A percentile compares a stretch with the other conserved stretches of the same genome.
Evolutionary conservation across 2,888 invertebrate species (phyloP).

Genomic region (Epiblema foenella): DNA sequence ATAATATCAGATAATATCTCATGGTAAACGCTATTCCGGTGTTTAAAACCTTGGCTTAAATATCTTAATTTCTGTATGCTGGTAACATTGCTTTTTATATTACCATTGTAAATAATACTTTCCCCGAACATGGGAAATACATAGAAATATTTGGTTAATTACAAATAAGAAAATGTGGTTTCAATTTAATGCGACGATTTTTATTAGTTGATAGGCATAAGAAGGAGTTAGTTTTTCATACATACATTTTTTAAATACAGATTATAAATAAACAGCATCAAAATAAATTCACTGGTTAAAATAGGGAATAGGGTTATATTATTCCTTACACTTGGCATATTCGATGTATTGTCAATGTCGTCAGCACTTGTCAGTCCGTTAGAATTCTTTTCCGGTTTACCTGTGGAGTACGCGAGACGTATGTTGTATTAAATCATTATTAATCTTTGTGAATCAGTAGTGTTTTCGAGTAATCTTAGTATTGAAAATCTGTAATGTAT

Average conservation of each 20-base stretch:
- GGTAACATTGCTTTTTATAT: neutral
- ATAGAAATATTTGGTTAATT: neutral
- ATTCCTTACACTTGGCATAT: conserved; percentile 1
- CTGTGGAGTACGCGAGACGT: conserved; percentile 79
- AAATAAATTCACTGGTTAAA: neutral
- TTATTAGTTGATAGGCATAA: too few species aligned
- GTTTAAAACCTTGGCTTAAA: conserved; percentile 19
- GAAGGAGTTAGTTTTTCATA: too few species aligned
- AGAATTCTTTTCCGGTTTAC: conserved; percentile 72
- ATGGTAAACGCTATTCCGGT: neutral
- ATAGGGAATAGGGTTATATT: conserved; percentile 4
- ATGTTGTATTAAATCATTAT: conserved; percentile 66
- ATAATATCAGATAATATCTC: too few species aligned
- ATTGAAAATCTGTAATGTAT: conserved; percentile 14
- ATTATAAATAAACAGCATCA: too few species aligned
- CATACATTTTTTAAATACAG: too few species aligned
- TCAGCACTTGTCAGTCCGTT: conserved; percentile 36
- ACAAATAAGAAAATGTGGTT: too few species aligned
- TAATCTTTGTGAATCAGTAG: conserved; percentile 55
- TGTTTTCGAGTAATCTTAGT: conserved; percentile 10
- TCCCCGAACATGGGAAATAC: neutral
- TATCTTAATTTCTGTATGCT: conserved; percentile 8
- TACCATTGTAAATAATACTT: neutral
- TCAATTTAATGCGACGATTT: too few species aligned
- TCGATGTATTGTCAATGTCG: conserved; percentile 24